phyloP scores from a whole-genome alignment of 2,797 vertebrate genomes.

The Streptopelia turtur region DNA sequence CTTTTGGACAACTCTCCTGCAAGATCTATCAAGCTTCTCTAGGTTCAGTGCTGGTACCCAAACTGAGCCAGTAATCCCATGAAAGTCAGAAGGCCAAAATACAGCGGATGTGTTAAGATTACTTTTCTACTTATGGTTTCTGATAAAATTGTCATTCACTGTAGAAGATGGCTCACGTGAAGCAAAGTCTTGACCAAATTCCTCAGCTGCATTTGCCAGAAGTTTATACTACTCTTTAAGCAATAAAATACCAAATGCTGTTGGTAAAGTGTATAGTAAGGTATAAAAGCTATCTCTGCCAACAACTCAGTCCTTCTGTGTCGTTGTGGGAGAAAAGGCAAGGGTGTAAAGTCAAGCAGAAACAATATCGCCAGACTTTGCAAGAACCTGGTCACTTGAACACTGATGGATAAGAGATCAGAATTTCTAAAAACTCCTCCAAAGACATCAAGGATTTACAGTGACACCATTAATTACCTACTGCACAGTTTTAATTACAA shows the following conservation, averaged over 20 bases:
- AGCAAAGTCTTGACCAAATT: neutral
- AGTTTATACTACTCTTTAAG: neutral
- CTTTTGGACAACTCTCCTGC: neutral
- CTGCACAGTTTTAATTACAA: neutral
- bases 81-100: neutral
- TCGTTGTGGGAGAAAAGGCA: neutral
- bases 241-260: neutral
- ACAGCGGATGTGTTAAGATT: neutral
- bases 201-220: neutral
- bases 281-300: neutral
- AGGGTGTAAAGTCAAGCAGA: neutral
- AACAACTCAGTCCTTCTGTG: neutral
- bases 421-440: neutral
- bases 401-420: neutral
- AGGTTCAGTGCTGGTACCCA: neutral
- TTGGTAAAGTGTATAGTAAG: neutral
- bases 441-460: neutral
- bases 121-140: neutral
- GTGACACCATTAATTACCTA: neutral
- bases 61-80: neutral
- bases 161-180: neutral
- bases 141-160: neutral
- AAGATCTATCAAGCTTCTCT: neutral
- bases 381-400: neutral
- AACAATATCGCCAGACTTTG: neutral